phyloP scores from a whole-genome alignment of 2,888 invertebrate species.

The Imbricaverruca yamaguchii region DNA sequence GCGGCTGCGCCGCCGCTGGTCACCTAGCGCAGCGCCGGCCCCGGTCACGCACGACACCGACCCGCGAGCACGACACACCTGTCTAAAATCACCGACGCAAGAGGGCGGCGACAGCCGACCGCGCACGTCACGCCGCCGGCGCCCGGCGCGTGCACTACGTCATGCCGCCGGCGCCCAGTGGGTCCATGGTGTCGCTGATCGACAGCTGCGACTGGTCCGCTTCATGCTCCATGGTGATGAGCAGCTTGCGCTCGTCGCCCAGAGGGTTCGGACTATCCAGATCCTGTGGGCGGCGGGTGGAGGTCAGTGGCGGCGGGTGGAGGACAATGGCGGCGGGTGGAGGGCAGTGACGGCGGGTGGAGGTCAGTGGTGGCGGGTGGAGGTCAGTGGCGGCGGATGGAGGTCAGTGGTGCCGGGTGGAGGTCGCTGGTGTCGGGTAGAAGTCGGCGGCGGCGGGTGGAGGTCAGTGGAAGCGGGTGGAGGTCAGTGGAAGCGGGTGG shows the following conservation, averaged over 20 bases:
- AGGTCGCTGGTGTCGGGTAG: no score
- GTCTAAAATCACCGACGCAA: no score
- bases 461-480: no score
- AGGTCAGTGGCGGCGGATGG: not conserved
- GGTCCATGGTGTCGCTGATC: not conserved
- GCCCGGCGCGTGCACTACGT: not conserved
- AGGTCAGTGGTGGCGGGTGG: not conserved
- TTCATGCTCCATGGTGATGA: not conserved
- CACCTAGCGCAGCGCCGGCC: no score
- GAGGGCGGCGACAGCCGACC: no score
- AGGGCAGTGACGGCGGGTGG: not conserved
- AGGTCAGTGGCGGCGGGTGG: not conserved
- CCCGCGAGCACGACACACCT: no score
- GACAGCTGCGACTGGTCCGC: not conserved
- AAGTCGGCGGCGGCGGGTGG: no score
- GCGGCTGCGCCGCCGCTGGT: no score
- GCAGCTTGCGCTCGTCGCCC: constrained; percentile 4
- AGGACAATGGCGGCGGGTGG: not conserved
- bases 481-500: no score
- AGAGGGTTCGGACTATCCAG: not conserved
- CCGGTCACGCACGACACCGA: no score
- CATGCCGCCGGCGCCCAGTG: not conserved
- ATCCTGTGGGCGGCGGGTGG: not conserved
- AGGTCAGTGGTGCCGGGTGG: not conserved
- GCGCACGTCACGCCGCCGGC: no score